A percentile compares a stretch with the other conserved stretches of the same genome.
phyloP scores from a whole-genome alignment of 1,140 invertebrate species.

The Drosophila albomicans region DNA sequence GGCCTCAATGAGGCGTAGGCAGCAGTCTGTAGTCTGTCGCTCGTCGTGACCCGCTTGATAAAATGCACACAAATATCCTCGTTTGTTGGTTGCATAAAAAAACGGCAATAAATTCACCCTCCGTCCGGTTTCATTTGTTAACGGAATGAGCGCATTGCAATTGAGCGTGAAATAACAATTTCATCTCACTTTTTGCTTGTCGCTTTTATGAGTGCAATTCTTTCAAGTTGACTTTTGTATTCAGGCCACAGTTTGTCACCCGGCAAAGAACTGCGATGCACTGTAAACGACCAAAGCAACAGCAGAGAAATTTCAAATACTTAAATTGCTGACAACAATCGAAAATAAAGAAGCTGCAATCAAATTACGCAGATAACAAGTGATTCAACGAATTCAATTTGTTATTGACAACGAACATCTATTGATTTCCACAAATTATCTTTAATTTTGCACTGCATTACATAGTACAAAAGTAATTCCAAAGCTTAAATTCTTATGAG shows the following conservation, averaged over 20 bases:
- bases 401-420: neutral
- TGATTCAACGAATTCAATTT: neutral
- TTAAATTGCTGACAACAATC: neutral
- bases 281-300: neutral
- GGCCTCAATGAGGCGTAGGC: slow-evolving; percentile 14
- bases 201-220: slow-evolving; percentile 27
- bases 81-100: slow-evolving; percentile 24
- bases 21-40: too few species aligned
- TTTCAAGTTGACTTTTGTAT: slow-evolving; percentile 27
- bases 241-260: neutral
- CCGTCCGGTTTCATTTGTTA: slow-evolving; percentile 16
- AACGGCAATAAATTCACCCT: slow-evolving; percentile 30
- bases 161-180: slow-evolving; percentile 41
- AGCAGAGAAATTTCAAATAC: neutral
- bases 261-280: neutral
- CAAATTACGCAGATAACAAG: neutral
- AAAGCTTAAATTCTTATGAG: too few species aligned
- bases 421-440: neutral
- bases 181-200: slow-evolving; percentile 18
- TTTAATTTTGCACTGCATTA: too few species aligned
- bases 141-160: slow-evolving; percentile 31
- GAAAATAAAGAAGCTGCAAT: neutral
- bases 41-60: slow-evolving; percentile 5
- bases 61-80: slow-evolving; percentile 38
- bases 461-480: too few species aligned